These are phyloP conservation scores for Odontomyia ornata DNA, from an alignment of 2,888 invertebrate species.

Conservation along the genomic window DNA sequence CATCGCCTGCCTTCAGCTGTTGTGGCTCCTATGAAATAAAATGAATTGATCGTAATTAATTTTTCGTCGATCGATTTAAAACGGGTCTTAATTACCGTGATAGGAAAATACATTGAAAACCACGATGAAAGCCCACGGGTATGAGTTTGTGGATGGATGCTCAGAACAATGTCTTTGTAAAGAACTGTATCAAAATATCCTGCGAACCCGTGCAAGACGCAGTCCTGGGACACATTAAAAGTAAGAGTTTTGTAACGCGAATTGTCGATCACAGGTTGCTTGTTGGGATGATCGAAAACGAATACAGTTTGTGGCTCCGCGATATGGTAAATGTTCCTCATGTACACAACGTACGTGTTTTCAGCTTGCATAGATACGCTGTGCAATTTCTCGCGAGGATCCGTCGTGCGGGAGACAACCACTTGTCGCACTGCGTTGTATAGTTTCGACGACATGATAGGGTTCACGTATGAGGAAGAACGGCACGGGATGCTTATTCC, in stretches of 20 bases:
- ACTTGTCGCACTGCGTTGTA: slow-evolving; percentile 67
- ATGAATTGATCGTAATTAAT: neutral
- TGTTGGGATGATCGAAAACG: slow-evolving; percentile 91
- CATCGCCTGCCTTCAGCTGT: slow-evolving; percentile 74
- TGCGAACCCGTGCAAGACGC: slow-evolving; percentile 91
- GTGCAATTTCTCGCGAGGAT: slow-evolving; percentile 56
- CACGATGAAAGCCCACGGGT: slow-evolving; percentile 95
- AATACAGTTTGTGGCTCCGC: slow-evolving; percentile 69
- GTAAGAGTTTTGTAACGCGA: slow-evolving; percentile 73
- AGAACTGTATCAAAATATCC: slow-evolving; percentile 94
- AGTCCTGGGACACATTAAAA: slow-evolving; percentile 78
- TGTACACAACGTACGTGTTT: slow-evolving; percentile 92
- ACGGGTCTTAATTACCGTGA: slow-evolving; percentile 69
- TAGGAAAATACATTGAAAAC: slow-evolving; percentile 97
- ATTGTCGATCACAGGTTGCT: slow-evolving; percentile 73
- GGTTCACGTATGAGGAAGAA: slow-evolving; percentile 91
- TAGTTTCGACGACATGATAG: slow-evolving; percentile 89
- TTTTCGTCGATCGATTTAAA: neutral
- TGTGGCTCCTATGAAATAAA: slow-evolving; percentile 57
- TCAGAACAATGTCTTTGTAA: slow-evolving; percentile 84
- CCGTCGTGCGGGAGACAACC: slow-evolving; percentile 63
- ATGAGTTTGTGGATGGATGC: slow-evolving; percentile 89
- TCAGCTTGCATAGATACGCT: slow-evolving; percentile 65
- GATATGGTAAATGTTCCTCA: slow-evolving; percentile 65
- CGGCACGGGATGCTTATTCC: slow-evolving; percentile 91